Evolutionary conservation across 2,888 invertebrate genomes (phyloP).

Genomic region (Diadromus collaris): DNA sequence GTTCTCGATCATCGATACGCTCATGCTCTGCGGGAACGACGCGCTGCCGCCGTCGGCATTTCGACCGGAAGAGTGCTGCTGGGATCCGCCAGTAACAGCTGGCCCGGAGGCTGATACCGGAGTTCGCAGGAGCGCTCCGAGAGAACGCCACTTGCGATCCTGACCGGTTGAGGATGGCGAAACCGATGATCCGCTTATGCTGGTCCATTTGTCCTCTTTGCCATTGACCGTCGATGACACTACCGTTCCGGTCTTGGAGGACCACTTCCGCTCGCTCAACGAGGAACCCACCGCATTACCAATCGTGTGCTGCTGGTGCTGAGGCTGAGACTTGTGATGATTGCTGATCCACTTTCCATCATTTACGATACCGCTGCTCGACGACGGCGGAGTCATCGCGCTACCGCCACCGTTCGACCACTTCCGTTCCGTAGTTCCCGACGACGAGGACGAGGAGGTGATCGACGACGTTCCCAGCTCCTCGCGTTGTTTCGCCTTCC

Average conservation of each 20-base stretch:
- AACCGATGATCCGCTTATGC: slow-evolving; percentile 69
- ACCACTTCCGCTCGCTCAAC: slow-evolving; percentile 74
- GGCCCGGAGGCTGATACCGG: slow-evolving; percentile 63
- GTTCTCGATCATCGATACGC: slow-evolving; percentile 75
- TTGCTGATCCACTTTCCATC: slow-evolving; percentile 65
- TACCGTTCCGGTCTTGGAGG: slow-evolving; percentile 65
- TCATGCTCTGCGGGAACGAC: slow-evolving; percentile 74
- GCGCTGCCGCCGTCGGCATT: slow-evolving; percentile 59
- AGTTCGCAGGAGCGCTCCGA: slow-evolving; percentile 79
- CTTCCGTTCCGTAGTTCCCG: slow-evolving; percentile 75
- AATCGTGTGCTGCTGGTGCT: slow-evolving; percentile 29
- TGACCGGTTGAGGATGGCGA: slow-evolving; percentile 73
- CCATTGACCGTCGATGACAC: slow-evolving; percentile 57
- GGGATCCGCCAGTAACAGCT: slow-evolving; percentile 57
- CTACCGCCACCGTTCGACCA: slow-evolving; percentile 66
- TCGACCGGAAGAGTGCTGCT: slow-evolving; percentile 65
- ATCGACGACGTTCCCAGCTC: slow-evolving; percentile 67
- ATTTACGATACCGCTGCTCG: slow-evolving; percentile 48
- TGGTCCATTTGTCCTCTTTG: slow-evolving; percentile 74
- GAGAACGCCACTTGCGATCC: slow-evolving; percentile 80
- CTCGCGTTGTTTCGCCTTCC: slow-evolving; percentile 77
- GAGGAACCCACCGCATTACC: slow-evolving; percentile 54
- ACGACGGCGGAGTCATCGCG: slow-evolving; percentile 63
- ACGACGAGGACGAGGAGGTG: slow-evolving; percentile 67
- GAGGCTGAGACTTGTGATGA: slow-evolving; percentile 45